Evolutionary conservation across 2,113 vertebrate genomes (phyloP).

Genomic region (Zapus hudsonius): DNA sequence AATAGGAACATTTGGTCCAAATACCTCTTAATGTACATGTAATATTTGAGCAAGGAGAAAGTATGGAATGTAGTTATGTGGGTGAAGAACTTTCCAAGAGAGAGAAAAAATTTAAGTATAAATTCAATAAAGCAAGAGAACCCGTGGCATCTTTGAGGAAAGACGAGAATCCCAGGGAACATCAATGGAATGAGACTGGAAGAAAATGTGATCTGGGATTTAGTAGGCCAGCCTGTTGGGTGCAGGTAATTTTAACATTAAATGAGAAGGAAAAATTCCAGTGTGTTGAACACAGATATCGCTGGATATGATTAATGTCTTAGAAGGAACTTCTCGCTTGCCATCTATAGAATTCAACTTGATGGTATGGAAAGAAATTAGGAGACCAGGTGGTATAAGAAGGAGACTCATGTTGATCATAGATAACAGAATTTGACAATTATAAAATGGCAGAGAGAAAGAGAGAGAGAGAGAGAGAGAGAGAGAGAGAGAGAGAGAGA

Average conservation of each 20-base stretch:
- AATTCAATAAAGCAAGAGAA: neutral
- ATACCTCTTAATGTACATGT: neutral
- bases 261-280: no score
- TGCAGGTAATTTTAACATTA: neutral
- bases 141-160: neutral
- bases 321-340: neutral
- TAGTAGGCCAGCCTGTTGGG: rapidly evolving
- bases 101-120: neutral
- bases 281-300: neutral
- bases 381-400: neutral
- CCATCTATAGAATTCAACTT: neutral
- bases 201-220: neutral
- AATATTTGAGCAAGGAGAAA: neutral
- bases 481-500: no score
- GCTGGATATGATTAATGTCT: neutral
- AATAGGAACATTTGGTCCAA: neutral
- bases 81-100: neutral
- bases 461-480: no score
- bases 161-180: neutral
- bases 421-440: neutral
- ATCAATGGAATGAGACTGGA: neutral
- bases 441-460: no score
- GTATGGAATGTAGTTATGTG: neutral
- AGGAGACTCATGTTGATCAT: neutral
- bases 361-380: neutral